These are phyloP conservation scores for Stenichneumon culpator DNA, from an alignment of 2,888 invertebrate species.

Conservation along the genomic window DNA sequence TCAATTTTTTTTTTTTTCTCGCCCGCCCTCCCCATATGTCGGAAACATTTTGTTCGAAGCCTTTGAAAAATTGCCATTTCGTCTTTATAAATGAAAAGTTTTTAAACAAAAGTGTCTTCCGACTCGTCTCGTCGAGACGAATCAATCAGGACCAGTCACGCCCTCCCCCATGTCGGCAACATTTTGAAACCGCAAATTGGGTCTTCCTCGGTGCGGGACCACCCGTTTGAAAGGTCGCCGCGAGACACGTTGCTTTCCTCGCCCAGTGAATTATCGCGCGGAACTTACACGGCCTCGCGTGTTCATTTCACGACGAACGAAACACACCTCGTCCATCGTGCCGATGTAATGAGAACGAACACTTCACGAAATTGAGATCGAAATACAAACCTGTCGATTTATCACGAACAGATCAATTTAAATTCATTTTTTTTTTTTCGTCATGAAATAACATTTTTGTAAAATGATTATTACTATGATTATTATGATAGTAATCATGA, in stretches of 20 bases:
- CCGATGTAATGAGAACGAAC: background rate
- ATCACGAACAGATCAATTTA: background rate
- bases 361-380: background rate
- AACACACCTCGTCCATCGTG: background rate
- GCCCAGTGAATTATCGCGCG: constrained; percentile 52
- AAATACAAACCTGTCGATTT: background rate
- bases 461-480: too few relatives aligned
- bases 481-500: too few relatives aligned
- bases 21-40: too few relatives aligned
- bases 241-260: constrained; percentile 39
- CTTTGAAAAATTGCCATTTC: too few relatives aligned
- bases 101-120: too few relatives aligned
- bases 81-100: too few relatives aligned
- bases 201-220: constrained; percentile 53
- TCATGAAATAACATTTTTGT: too few relatives aligned
- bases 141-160: too few relatives aligned
- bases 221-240: constrained; percentile 61
- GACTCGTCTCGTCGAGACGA: too few relatives aligned
- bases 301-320: background rate
- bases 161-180: background rate
- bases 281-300: constrained; percentile 48
- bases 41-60: too few relatives aligned
- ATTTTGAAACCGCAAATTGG: constrained; percentile 55
- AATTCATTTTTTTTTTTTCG: background rate
- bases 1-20: constrained; percentile 4